A percentile compares a stretch with the other conserved stretches of the same genome.
Evolutionary conservation across 2,797 vertebrate genomes (phyloP).

Genomic region (Phalloptychus januarius): DNA sequence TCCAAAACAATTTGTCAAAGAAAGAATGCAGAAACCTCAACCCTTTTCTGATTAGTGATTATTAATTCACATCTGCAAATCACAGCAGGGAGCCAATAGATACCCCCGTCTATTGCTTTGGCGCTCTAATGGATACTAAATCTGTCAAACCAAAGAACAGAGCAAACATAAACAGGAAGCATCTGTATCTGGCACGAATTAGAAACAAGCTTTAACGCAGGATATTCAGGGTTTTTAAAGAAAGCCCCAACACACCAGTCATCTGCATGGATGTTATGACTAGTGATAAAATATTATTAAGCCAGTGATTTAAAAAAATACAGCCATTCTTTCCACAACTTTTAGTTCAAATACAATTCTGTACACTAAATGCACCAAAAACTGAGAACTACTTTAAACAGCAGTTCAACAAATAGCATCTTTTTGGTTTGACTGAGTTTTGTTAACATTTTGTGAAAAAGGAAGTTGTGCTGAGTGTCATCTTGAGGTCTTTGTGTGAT

Average conservation of each 20-base stretch:
- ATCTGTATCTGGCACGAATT: background rate
- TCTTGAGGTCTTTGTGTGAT: no score
- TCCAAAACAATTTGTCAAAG: background rate
- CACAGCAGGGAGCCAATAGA: background rate
- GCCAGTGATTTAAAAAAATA: background rate
- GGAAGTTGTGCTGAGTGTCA: no score
- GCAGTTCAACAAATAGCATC: background rate
- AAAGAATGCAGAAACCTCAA: background rate
- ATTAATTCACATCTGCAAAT: background rate
- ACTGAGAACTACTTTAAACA: background rate
- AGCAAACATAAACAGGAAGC: slow-evolving; percentile 5
- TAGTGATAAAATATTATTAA: background rate
- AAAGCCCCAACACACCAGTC: background rate
- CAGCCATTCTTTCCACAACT: background rate
- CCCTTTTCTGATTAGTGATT: background rate
- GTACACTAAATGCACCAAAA: background rate
- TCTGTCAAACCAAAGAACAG: background rate
- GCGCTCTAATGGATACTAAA: background rate
- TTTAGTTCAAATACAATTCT: background rate
- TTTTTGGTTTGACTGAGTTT: background rate
- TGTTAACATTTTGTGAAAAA: no score
- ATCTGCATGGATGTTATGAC: background rate
- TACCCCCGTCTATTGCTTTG: background rate
- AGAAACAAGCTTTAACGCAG: background rate
- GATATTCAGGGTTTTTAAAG: background rate